Evolutionary conservation across 2,888 invertebrate species (phyloP), one percentile per base, ranked within the genome.

Genomic region (Gonocerus acuteangulatus): DNA sequence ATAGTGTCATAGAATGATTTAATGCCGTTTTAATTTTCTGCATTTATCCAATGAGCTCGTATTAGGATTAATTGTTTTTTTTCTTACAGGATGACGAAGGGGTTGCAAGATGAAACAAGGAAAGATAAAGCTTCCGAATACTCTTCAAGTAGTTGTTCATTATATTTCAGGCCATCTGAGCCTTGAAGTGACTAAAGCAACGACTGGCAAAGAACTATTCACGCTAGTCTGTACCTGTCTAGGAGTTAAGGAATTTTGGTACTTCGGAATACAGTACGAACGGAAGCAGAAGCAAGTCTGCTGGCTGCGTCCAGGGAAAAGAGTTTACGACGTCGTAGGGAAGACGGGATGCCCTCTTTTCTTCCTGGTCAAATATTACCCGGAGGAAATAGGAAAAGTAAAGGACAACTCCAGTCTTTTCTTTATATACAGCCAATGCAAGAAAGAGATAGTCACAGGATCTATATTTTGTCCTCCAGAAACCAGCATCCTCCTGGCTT

Each of bases 291-390:
- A 57, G 36, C 54, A 61, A 23, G 47, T 61, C 2, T 27, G 48
- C 19, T 65, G 65, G 65, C 32, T 65, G 42, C 61, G 63, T n/a
- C 63, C 65, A 7, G 45, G 60, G 22, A 62, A 60, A 22, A 62
- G 62, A 32, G 60, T 65, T 2, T 51, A 60, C 13, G 48, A 48
- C n/a, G 18, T 62, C 3, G 49, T 65, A 11, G 45, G 57, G 32
- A 62, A 58, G 34, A 34, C 34, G 6, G 45, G 57, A 2, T 16
- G 32, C 9, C 65, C 65, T 3, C 49, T 65, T 7, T 63, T 48
- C 39, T 63, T 63, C 54, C 44, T 65, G n/a, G 62, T 65, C 13
- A 65, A 63, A 56, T 65, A 65, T 51, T 65, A 59, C 34, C 65
- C 65, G 1, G 62, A 65, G 45, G 65, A 65, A 9, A 59, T 65